Base-by-base conservation (phyloP, 2,113 vertebrate genomes). In the Corythornis cristatus region DNA sequence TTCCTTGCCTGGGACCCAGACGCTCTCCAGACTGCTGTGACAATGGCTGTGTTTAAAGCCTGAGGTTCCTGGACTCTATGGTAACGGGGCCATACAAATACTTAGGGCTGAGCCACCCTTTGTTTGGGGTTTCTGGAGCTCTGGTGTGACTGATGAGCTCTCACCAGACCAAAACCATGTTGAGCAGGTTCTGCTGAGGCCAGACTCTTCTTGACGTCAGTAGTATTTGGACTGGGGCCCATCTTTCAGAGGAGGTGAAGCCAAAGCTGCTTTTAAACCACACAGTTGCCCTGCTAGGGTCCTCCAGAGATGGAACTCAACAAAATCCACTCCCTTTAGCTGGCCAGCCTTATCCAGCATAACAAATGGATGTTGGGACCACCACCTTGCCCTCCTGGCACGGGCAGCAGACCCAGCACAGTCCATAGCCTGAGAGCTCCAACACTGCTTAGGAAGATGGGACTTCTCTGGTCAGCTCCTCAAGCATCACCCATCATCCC, bases 171-270 rank as follows among this genome's bases (percentile, higher is more conserved):
- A 90, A 93, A 95, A 84, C 50, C 84, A 79, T 84, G 89, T 89
- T 3, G 0, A 64, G 61, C 68, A 95, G 86, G 22, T 80, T 86
- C 68, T 92, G 91, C 91, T 0, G 8, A 40, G 70, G 70, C 91
- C 94, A 91, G 87, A 62, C 91, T 95, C 81, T 89, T 90, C 80
- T 81, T 95, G 94, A 95, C 89, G 80, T 92, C 86, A 96, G 86
- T 28, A 37, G 86, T 31, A 88, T 86, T 93, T 96, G 95, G 90
- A 93, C 16, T 2, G 0, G 42, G 88, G 91, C 93, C 95, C 51
- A 8, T 88, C 83, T 88, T 90, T 88, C 60, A 90, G 88, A 86
- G 79, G 76, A 83, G 72, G 65, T 15, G 0, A 95, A 92, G 89
- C 80, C 83, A 96, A 84, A 85, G 74, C 66, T 91, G 53, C 74